A percentile compares a stretch with the other conserved stretches of the same genome.
These are phyloP conservation scores for Platorchestia sp. DNA, from an alignment of 1,140 invertebrate species.

Conservation along the genomic window DNA sequence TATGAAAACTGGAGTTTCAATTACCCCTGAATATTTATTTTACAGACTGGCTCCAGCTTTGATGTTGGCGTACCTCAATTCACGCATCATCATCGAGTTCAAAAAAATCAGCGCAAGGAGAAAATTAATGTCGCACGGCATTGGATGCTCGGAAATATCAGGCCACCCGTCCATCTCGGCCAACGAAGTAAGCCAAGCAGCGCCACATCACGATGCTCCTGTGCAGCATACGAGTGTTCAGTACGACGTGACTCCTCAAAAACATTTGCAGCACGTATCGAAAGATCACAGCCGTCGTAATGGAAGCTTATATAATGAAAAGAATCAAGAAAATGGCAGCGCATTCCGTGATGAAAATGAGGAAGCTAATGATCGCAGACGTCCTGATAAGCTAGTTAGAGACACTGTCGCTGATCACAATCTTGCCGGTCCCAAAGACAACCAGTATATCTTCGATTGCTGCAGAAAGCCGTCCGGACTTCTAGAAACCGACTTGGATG, in stretches of 20 bases:
- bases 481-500: conserved; percentile 26
- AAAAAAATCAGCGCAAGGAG: conserved; percentile 63
- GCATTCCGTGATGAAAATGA: background rate
- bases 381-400: background rate
- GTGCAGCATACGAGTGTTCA: background rate
- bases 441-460: background rate
- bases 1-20: too few relatives aligned
- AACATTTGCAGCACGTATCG: background rate
- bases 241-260: background rate
- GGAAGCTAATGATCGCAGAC: background rate
- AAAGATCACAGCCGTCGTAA: background rate
- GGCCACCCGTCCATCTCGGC: conserved; percentile 62
- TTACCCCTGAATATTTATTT: background rate
- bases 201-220: background rate
- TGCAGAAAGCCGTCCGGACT: background rate
- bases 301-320: background rate
- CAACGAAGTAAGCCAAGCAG: conserved; percentile 38
- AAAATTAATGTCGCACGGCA: conserved; percentile 58
- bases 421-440: background rate
- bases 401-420: background rate
- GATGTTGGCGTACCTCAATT: conserved; percentile 62
- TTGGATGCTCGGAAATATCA: conserved; percentile 62
- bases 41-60: conserved; percentile 63
- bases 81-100: conserved; percentile 66
- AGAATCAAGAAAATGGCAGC: background rate